Conservation (phyloP, 2,113 vertebrate species). For the Grallaria varia region DNA sequence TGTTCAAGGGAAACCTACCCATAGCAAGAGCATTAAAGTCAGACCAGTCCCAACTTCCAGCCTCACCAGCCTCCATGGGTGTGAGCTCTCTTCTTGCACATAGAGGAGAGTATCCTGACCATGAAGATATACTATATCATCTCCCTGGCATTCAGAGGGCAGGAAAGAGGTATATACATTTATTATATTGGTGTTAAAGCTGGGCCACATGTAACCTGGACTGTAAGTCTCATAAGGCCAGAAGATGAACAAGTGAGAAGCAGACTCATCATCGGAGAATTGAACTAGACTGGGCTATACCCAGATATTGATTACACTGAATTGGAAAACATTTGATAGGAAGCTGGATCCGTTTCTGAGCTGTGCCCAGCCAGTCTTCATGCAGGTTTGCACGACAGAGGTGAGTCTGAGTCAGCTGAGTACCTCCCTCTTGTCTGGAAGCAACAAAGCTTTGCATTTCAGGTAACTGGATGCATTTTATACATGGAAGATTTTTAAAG, state of each 20-base stretch:
- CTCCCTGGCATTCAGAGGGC: neutral
- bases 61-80: accelerated
- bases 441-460: neutral
- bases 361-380: neutral
- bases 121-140: neutral
- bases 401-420: neutral
- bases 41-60: neutral
- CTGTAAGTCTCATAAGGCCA: neutral
- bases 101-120: neutral
- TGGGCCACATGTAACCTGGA: neutral
- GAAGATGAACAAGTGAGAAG: neutral
- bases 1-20: neutral
- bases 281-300: neutral
- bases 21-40: neutral
- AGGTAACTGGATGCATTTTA: neutral
- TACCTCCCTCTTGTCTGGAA: neutral
- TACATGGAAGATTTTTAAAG: neutral
- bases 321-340: neutral
- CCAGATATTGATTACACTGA: neutral
- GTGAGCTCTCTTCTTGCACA: neutral
- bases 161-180: neutral
- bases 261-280: neutral
- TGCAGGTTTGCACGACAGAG: neutral
- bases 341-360: neutral
- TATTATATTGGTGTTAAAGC: neutral